A percentile compares a stretch with the other conserved stretches of the same genome.
phyloP scores from a whole-genome alignment of 2,888 invertebrate species.

The Nemapogon koenigi region DNA sequence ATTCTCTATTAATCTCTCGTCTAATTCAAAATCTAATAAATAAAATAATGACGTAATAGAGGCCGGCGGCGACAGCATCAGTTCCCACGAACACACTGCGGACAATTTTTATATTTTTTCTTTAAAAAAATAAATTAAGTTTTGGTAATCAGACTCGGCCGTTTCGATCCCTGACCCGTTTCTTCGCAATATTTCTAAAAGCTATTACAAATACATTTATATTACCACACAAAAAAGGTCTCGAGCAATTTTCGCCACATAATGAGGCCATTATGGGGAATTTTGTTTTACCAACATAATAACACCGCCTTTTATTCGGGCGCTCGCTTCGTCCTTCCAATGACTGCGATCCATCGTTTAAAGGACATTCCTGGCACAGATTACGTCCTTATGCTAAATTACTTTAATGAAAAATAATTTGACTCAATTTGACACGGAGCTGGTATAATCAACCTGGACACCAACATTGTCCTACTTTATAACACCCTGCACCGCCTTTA shows the following conservation, averaged over 20 bases:
- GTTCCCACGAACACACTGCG: slow-evolving; percentile 53
- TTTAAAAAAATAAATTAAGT: slow-evolving; percentile 55
- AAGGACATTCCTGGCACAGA: slow-evolving; percentile 61
- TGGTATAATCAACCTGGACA: too few species aligned
- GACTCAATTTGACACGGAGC: not conserved
- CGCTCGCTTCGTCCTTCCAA: slow-evolving; percentile 43
- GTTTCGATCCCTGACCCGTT: slow-evolving; percentile 50
- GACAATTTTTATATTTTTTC: slow-evolving; percentile 49
- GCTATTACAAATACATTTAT: slow-evolving; percentile 66
- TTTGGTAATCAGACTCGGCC: slow-evolving; percentile 54
- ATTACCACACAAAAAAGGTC: slow-evolving; percentile 60
- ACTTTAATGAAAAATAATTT: slow-evolving; percentile 21
- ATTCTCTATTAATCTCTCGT: slow-evolving; percentile 59
- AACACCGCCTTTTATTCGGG: slow-evolving; percentile 58
- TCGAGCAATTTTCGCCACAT: slow-evolving; percentile 64
- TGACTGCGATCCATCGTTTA: slow-evolving; percentile 44
- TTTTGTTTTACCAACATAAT: slow-evolving; percentile 66
- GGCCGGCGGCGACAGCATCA: slow-evolving; percentile 61
- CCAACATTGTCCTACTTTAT: too few species aligned
- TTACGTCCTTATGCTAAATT: slow-evolving; percentile 53
- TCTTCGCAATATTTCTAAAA: slow-evolving; percentile 63
- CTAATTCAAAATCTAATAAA: slow-evolving; percentile 61
- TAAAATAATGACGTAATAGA: slow-evolving; percentile 64
- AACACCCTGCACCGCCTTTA: too few species aligned
- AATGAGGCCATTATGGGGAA: slow-evolving; percentile 64